These are phyloP conservation scores for Picus viridis DNA, from an alignment of 2,797 vertebrate species.

Conservation along the genomic window DNA sequence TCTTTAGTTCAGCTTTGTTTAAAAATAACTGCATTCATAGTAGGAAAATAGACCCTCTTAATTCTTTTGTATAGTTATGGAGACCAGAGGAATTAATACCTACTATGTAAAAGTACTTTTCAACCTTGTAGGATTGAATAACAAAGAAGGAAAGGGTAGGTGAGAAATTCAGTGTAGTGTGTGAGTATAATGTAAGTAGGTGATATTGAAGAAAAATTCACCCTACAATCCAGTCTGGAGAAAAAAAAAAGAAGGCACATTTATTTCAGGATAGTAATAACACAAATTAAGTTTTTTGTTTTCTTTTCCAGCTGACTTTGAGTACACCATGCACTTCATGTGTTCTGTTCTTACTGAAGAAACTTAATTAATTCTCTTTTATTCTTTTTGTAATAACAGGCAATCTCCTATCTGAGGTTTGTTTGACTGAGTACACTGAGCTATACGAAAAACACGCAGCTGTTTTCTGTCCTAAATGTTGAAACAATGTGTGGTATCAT, in stretches of 20 bases:
- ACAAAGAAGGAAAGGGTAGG: background rate
- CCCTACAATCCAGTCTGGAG: background rate
- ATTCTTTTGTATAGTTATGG: background rate
- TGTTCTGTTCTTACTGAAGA: background rate
- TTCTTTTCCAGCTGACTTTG: background rate
- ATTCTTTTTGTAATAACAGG: background rate
- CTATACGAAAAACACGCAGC: accelerated
- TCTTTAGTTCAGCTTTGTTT: background rate
- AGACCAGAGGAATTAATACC: background rate
- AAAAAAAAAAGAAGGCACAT: background rate
- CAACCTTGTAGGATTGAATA: background rate
- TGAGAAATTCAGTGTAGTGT: background rate
- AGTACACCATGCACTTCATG: background rate
- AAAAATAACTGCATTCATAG: background rate
- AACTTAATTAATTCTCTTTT: slow-evolving; percentile 10
- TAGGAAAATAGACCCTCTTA: background rate
- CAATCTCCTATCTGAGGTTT: background rate
- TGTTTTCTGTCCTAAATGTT: background rate
- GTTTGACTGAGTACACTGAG: background rate
- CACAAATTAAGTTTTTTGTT: background rate
- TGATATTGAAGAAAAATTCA: background rate
- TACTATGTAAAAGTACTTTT: background rate
- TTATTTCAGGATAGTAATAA: background rate
- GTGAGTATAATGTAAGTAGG: background rate
- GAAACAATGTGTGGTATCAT: background rate